Evolutionary conservation across 2,113 vertebrate species (phyloP).

Genomic region (Macheiramphus alcinus): DNA sequence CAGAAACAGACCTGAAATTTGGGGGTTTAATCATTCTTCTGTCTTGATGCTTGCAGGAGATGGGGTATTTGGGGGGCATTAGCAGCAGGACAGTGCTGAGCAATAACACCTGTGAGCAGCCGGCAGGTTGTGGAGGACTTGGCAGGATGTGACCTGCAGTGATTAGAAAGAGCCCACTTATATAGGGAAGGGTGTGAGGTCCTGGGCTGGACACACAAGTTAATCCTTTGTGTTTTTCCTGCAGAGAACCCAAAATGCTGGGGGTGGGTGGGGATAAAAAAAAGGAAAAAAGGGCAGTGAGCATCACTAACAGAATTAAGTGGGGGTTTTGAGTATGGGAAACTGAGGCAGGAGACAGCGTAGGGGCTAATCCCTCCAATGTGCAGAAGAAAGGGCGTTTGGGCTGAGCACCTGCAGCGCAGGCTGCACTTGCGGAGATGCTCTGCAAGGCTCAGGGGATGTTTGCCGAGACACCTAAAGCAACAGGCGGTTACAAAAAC

Average conservation of each 20-base stretch:
- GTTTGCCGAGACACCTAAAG: background rate
- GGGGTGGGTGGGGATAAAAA: accelerated
- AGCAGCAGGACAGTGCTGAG: background rate
- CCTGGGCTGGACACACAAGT: accelerated
- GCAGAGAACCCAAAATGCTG: background rate
- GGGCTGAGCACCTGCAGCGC: background rate
- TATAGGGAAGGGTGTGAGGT: accelerated
- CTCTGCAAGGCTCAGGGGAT: accelerated
- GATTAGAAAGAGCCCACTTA: background rate
- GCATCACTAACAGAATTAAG: background rate
- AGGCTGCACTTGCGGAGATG: background rate
- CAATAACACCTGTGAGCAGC: background rate
- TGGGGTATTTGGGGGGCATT: accelerated
- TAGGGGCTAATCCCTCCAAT: background rate
- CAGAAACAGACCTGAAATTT: background rate
- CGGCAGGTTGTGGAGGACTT: accelerated
- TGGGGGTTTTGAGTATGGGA: background rate
- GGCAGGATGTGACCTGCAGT: background rate
- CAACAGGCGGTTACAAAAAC: background rate
- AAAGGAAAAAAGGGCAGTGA: background rate
- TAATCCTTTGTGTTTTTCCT: background rate
- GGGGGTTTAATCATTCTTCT: background rate
- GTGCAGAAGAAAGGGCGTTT: accelerated
- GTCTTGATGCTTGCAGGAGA: background rate
- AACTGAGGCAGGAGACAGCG: background rate